A percentile compares a stretch with the other conserved stretches of the same genome.
phyloP scores from a whole-genome alignment of 2,888 invertebrate genomes.

The Chrysolina americana region DNA sequence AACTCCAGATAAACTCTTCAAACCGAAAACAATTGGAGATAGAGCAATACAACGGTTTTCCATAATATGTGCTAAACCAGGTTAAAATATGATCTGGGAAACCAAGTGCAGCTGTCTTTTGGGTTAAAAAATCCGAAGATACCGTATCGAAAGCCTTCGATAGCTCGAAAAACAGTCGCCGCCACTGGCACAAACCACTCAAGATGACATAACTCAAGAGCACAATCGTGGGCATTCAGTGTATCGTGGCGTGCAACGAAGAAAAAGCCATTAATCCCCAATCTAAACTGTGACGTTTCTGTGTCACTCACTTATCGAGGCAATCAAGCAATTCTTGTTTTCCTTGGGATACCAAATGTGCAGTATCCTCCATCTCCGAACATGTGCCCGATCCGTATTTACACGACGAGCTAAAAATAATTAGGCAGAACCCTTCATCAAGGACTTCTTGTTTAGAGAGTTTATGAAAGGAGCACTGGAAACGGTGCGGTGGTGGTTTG shows the following conservation, averaged over 20 bases:
- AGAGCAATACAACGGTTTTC: no score
- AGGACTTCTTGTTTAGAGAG: slow-evolving; percentile 34
- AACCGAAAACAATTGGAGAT: no score
- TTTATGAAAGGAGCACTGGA: slow-evolving; percentile 2
- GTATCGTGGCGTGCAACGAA: slow-evolving; percentile 1
- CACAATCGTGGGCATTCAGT: slow-evolving; percentile 21
- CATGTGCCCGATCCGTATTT: background rate
- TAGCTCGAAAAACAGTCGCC: background rate
- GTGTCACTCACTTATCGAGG: slow-evolving; percentile 37
- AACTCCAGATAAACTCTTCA: no score
- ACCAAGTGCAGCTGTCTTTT: no score
- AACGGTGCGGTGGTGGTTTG: slow-evolving; percentile 13
- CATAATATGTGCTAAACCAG: no score
- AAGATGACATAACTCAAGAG: slow-evolving; percentile 13
- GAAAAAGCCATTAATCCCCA: slow-evolving; percentile 31
- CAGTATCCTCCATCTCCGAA: slow-evolving; percentile 1
- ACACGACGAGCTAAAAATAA: slow-evolving; percentile 41
- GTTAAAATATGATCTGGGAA: no score
- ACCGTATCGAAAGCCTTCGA: no score
- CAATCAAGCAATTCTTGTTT: slow-evolving; percentile 32
- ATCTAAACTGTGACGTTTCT: slow-evolving; percentile 34
- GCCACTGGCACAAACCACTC: slow-evolving; percentile 16
- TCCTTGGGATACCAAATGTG: slow-evolving; percentile 36
- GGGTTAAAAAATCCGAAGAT: no score
- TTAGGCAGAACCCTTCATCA: slow-evolving; percentile 37